Base-by-base conservation (phyloP, 2,113 vertebrate genomes). In the Colossoma macropomum region DNA sequence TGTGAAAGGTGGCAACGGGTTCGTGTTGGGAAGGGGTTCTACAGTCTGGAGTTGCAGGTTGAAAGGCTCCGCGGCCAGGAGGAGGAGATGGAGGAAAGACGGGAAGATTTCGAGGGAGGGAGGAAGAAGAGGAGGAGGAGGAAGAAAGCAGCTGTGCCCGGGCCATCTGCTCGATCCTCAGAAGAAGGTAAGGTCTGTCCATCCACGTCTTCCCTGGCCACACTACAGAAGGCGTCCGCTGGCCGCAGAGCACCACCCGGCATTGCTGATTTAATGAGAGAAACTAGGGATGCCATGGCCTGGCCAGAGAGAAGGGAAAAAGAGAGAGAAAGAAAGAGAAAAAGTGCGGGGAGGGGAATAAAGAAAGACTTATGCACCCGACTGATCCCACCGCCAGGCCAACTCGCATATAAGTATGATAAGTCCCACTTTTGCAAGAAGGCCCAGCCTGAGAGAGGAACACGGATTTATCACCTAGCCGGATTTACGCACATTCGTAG, bases 101-200 rank as follows among this genome's bases (percentile, higher is more conserved):
- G 77, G 62, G 50, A 84, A 77, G 48, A 72, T 71, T 80, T 75
- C 28, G 76, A 86, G 78, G 60, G 84, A 77, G 84, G 75, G 75
- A 76, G 73, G 75, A 84, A 84, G 81, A 89, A 75, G 69, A 81
- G 59, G 81, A 45, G 82, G 83, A 56, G 80, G 78, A 89, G 86
- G 80, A 90, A 88, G 88, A 88, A 91, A 89, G 84, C 85, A 87
- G 89, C 87, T 89, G 91, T 86, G 87, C 76, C 80, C 75, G 34
- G 77, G 88, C 92, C 93, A 93, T 92, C 91, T 93, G 92, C 81
- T 89, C 85, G 78, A 69, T 48, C 82, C 86, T 87, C 84, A 91
- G 91, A 90, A 90, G 92, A 93, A 93, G 92, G 92, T 93, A 88
- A 93, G 88, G 90, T 93, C 91, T 92, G 87, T 85, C 80, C 52